These are phyloP conservation scores for Apteryx mantelli DNA, from an alignment of 2,113 vertebrate species.

Conservation along the genomic window DNA sequence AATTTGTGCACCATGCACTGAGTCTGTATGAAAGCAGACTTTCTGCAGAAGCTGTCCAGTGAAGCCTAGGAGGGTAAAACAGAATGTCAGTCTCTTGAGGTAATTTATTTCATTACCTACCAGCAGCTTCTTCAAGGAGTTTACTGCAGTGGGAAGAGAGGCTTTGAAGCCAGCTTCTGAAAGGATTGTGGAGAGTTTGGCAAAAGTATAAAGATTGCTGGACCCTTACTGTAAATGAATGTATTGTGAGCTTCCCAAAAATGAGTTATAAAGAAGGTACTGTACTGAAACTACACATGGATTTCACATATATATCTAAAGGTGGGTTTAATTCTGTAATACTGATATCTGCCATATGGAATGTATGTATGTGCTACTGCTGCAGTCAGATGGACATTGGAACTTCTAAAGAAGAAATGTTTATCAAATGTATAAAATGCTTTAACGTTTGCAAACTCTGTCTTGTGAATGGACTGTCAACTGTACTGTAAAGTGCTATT, in stretches of 20 bases:
- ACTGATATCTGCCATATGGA: slow-evolving; percentile 66
- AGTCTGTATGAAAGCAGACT: slow-evolving; percentile 89
- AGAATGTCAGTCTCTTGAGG: slow-evolving; percentile 56
- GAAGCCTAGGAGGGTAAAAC: slow-evolving; percentile 59
- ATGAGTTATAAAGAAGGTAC: slow-evolving; percentile 67
- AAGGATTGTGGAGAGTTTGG: slow-evolving; percentile 25
- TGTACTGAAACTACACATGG: slow-evolving; percentile 53
- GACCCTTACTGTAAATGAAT: slow-evolving; percentile 73
- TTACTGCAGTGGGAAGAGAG: slow-evolving; percentile 40
- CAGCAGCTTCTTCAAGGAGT: slow-evolving; percentile 73
- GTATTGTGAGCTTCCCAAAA: slow-evolving; percentile 75
- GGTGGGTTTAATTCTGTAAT: slow-evolving; percentile 70
- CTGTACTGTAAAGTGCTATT: slow-evolving; percentile 88
- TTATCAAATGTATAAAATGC: slow-evolving; percentile 78
- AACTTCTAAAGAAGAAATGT: slow-evolving; percentile 70
- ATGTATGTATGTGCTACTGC: slow-evolving; percentile 66
- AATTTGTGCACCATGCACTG: slow-evolving; percentile 95
- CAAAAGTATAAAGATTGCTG: slow-evolving; percentile 37
- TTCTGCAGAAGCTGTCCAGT: slow-evolving; percentile 84
- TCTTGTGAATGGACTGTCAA: slow-evolving; percentile 84
- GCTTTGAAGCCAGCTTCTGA: slow-evolving; percentile 52
- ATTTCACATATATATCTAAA: slow-evolving; percentile 57
- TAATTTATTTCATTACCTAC: slow-evolving; percentile 77
- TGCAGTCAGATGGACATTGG: slow-evolving; percentile 47
- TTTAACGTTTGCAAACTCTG: slow-evolving; percentile 83